Evolutionary conservation across 2,797 vertebrate species (phyloP), one percentile per base, ranked within the genome.

Genomic region (Pelochelys cantorii): DNA sequence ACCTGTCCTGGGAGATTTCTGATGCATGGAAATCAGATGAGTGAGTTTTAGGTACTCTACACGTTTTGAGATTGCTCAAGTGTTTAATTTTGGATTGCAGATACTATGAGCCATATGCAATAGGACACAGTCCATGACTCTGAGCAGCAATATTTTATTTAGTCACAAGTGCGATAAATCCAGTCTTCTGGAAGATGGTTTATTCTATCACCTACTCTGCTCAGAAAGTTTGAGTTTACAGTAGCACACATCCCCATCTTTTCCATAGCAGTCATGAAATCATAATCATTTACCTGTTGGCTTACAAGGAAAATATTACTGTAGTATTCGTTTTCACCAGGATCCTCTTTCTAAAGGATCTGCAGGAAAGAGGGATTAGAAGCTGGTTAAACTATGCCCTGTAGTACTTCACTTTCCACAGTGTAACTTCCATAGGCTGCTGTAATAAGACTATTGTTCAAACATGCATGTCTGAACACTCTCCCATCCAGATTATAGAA

Each of bases 321-420:
- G 79, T 11, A 0, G 65, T 94, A n/a, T 55, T 92, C 84, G 20
- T 48, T 89, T 23, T 31, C 23, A 54, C 68, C 9, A 65, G 60
- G 5, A 87, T 94, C 88, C 86, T 78, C 31, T 94, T 92, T 84
- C 84, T 74, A 60, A 59, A 37, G 23, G 86, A 56, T 78, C 88
- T 83, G 4, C 18, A n/a, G 62, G 62, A 83, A 91, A 94, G 95
- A 85, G 83, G 83, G 89, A 42, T 29, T 83, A 90, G 83, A 93
- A 95, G 81, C 71, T 48, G 88, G 92, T 90, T 48, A 95, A 92
- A 96, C 22, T 93, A 57, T 87, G 81, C 4, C 11, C 89, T 93
- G 20, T 25, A 92, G 89, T 92, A 85, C 95, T 95, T 96, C 92
- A 85, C 74, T 97, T 96, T 95, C 86, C 94, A 90, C 85, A 62